These are phyloP conservation scores for Paralvinella palmiformis DNA, from an alignment of 1,140 invertebrate genomes.

Conservation along the genomic window DNA sequence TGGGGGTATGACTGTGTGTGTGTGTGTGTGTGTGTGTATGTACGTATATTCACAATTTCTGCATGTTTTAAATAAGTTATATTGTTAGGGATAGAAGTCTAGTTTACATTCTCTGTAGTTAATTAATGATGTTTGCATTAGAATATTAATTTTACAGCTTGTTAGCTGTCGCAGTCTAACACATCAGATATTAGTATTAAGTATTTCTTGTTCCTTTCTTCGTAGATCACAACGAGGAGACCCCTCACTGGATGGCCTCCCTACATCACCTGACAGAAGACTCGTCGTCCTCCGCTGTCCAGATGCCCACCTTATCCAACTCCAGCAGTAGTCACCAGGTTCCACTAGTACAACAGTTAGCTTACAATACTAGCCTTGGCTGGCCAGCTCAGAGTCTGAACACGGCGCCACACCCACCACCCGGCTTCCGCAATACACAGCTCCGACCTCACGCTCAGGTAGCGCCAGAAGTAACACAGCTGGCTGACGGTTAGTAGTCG, in stretches of 20 bases:
- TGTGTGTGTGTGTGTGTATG: no score
- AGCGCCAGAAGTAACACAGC: neutral
- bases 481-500: no score
- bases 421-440: conserved; percentile 1
- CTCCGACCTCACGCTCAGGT: neutral
- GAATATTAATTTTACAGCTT: no score
- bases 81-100: neutral
- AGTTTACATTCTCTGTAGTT: neutral
- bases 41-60: neutral
- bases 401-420: conserved; percentile 1
- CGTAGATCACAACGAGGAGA: conserved; percentile 29
- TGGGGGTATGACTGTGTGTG: no score
- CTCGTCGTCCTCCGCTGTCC: no score
- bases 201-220: neutral
- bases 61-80: neutral
- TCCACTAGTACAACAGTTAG: conserved; percentile 45
- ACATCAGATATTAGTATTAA: neutral
- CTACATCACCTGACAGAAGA: conserved; percentile 52
- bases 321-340: conserved; percentile 36
- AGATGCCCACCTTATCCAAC: no score
- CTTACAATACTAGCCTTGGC: conserved; percentile 15
- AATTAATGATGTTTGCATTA: no score
- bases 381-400: neutral
- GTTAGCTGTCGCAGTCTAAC: no score
- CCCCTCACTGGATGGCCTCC: conserved; percentile 54